Percentiles rank a stretch among this genome's conserved stretches.
These are phyloP conservation scores for Urocynchramus pylzowi DNA, from an alignment of 2,113 vertebrate species.

Conservation along the genomic window DNA sequence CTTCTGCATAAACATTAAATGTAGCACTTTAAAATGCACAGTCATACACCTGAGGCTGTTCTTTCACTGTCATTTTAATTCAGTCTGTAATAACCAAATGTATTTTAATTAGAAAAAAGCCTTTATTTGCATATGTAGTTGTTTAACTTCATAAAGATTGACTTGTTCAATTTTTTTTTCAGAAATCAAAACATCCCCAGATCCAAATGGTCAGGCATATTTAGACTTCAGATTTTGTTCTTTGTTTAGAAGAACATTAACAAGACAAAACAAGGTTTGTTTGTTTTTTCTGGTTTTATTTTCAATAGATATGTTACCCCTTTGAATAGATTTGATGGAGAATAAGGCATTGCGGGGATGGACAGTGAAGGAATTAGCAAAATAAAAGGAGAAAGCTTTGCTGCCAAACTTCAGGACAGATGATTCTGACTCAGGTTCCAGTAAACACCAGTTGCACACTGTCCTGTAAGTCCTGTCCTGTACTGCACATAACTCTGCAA, in stretches of 20 bases:
- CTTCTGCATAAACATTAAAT: conserved; percentile 71
- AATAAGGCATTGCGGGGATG: not conserved
- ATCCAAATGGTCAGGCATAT: not conserved
- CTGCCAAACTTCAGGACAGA: not conserved
- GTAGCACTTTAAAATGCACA: conserved; percentile 68
- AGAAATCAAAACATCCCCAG: not conserved
- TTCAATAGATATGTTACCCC: not conserved
- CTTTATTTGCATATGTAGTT: conserved; percentile 56
- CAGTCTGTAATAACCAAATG: conserved; percentile 60
- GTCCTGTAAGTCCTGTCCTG: not conserved
- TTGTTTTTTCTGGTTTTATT: not conserved
- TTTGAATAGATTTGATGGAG: not conserved
- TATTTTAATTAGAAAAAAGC: conserved; percentile 62
- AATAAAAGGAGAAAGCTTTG: not conserved
- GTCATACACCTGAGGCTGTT: conserved; percentile 72
- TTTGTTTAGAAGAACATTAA: not conserved
- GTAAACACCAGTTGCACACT: not conserved
- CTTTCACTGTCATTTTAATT: conserved; percentile 64
- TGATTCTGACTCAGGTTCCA: not conserved
- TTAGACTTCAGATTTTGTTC: not conserved
- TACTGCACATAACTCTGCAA: not conserved
- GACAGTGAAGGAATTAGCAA: not conserved
- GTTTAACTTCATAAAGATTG: conserved; percentile 6
- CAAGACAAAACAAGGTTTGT: not conserved
- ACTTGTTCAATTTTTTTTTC: not conserved